These are phyloP conservation scores for Leptinotarsa haldemani DNA, from an alignment of 2,888 invertebrate genomes.

Conservation along the genomic window DNA sequence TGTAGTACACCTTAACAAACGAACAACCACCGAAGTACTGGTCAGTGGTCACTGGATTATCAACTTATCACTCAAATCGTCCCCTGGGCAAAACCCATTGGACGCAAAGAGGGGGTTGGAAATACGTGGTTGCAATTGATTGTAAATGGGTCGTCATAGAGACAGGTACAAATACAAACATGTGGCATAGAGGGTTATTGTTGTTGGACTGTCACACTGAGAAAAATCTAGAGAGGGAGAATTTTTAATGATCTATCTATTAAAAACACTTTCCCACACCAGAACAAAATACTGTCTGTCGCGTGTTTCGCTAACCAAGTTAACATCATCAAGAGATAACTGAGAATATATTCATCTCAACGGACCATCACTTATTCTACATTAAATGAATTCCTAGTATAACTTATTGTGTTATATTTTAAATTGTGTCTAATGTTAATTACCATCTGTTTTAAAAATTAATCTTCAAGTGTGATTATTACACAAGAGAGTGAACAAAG, in stretches of 20 bases:
- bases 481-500: too few relatives aligned
- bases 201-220: constrained; percentile 24
- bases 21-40: constrained; percentile 56
- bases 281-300: background rate
- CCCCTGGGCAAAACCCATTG: constrained; percentile 60
- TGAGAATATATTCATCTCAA: too few relatives aligned
- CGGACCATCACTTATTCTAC: too few relatives aligned
- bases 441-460: too few relatives aligned
- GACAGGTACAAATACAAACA: constrained; percentile 64
- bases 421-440: too few relatives aligned
- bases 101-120: constrained; percentile 56
- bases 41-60: constrained; percentile 62
- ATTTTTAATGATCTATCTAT: background rate
- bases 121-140: constrained; percentile 65
- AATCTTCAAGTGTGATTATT: too few relatives aligned
- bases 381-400: too few relatives aligned
- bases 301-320: too few relatives aligned
- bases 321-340: too few relatives aligned
- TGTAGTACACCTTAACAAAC: constrained; percentile 28
- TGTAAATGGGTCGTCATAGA: constrained; percentile 63
- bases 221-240: constrained; percentile 6
- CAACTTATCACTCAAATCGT: constrained; percentile 62
- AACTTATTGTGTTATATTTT: too few relatives aligned
- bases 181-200: constrained; percentile 35
- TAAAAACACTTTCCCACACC: background rate